Evolutionary conservation across 92 coral and sea anemone species (phyloP), one percentile per base, ranked within the genome.

Genomic region (Chrysogorgia sp.): DNA sequence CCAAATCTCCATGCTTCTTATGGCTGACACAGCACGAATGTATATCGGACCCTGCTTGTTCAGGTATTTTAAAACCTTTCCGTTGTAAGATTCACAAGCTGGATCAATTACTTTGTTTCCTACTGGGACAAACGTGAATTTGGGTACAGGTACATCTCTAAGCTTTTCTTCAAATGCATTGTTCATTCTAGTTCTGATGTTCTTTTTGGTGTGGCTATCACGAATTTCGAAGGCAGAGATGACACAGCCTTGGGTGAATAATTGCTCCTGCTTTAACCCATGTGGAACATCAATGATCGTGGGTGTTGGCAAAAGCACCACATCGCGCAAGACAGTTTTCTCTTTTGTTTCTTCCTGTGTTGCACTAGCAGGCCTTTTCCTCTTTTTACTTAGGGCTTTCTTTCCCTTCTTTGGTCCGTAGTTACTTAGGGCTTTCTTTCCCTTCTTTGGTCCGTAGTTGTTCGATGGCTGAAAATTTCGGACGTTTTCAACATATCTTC

Each of bases 41-140:
- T 58, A 58, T 19, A 58, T 58, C 12, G 64, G 64, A 12, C 64
- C 64, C 64, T 58, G 64, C 29, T 58, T 58, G 64, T 58, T 58
- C 29, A 58, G 64, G 64, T 58, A 58, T 58, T 58, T 58, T 26
- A 58, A 58, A 13, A 58, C 64, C 29, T 58, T 58, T 15, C 64
- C 64, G 29, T 58, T 26, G 29, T 58, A 58, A 1, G 22, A 1
- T 19, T 24, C 64, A 58, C 64, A 58, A 26, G n/a, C 64, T 19
- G 64, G 64, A 7, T 58, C 64, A 58, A 58, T 24, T 15, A 58
- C 23, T 26, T 58, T 58, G 29, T 58, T 58, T 19, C 64, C 64
- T 19, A 58, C 64, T 58, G 22, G 17, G 1, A 58, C 64, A 58
- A 58, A 58, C 29, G 12, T 20, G 29, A 58, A 58, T 24, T 58